Base-by-base conservation (phyloP, 2,888 invertebrate genomes). In the Gerosis bhagava region DNA sequence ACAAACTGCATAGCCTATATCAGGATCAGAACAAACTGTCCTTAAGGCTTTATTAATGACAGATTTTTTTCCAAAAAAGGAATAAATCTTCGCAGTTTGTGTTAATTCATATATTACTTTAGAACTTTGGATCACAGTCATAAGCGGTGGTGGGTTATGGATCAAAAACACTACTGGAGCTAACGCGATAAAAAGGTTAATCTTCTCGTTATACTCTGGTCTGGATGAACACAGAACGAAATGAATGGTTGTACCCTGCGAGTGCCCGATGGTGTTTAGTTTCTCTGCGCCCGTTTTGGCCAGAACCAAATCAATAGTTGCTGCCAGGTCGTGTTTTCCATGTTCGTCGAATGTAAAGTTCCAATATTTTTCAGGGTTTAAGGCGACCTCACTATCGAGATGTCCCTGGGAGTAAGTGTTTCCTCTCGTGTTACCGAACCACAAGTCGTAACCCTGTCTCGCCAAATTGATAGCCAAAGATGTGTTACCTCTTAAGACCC, bases 331-430 rank as follows among this genome's bases (percentile, higher is more conserved):
- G 59, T 90, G 90, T 31, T 80, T 63, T 0, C 94, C 95, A 69
- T 93, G 92, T 69, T 96, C 93, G 65, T 95, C 93, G 81, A 91
- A 93, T 25, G 91, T 91, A 56, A 87, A 91, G 32, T 82, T 53
- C 91, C 91, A 91, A 57, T 72, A 91, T 2, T 16, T n/a, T 0
- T 59, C 11, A 8, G 43, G 35, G 15, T 45, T 42, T n/a, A 54
- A 45, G 32, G 90, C 78, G 0, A 25, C 52, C 32, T 75, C 63
- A 0, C 83, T 70, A 35, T 82, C 52, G 70, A 81, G 55, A 60
- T 94, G 94, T 6, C 72, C 73, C 17, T 83, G 73, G 1, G 91
- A 89, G 63, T 92, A 93, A 3, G 73, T 80, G 59, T 91, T 93
- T 3, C 94, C 94, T 42, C 94, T 77, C 8, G 77, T 74, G 47